phyloP scores from a whole-genome alignment of 2,113 vertebrate species.

The Dasyprocta punctata region DNA sequence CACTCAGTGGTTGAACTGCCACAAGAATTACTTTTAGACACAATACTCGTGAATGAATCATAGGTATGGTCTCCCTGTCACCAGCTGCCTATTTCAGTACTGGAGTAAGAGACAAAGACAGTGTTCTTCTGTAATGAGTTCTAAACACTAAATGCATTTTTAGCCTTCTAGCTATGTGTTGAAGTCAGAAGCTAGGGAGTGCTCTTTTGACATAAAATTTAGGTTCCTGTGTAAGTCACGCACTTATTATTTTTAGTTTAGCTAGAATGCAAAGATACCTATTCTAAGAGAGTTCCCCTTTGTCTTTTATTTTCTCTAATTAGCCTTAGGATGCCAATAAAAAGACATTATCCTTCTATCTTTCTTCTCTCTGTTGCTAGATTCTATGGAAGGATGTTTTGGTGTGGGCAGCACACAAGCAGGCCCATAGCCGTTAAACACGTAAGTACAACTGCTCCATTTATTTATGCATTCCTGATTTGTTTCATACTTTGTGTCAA shows the following conservation, averaged over 20 bases:
- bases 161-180: background rate
- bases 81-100: conserved; percentile 71
- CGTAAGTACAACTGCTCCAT: background rate
- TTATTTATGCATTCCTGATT: background rate
- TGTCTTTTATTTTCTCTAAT: background rate
- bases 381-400: background rate
- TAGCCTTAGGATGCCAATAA: background rate
- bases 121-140: conserved; percentile 34
- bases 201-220: conserved; percentile 38
- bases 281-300: background rate
- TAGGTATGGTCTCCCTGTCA: conserved; percentile 76
- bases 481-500: background rate
- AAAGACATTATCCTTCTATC: background rate
- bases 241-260: conserved; percentile 43
- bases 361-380: background rate
- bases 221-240: conserved; percentile 48
- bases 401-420: background rate
- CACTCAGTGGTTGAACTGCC: conserved; percentile 74
- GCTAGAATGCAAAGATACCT: background rate
- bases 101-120: conserved; percentile 46
- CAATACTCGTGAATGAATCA: conserved; percentile 83
- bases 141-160: conserved; percentile 15
- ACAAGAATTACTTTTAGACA: conserved; percentile 84
- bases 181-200: background rate
- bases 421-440: background rate